These are phyloP conservation scores for Apomyelois bistriatella DNA, from an alignment of 2,888 invertebrate species.

Conservation along the genomic window DNA sequence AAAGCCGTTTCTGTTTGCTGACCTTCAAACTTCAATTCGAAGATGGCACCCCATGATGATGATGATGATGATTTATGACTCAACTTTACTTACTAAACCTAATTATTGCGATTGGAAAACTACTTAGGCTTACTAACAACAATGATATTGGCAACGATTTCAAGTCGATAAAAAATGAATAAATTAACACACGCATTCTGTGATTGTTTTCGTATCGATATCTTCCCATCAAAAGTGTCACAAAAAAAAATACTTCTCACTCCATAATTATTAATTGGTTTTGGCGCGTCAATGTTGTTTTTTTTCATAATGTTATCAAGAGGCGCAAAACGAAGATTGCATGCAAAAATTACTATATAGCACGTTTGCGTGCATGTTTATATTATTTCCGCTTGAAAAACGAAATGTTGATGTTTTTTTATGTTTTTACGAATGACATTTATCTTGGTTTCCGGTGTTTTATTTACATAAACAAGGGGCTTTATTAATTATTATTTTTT, in stretches of 20 bases:
- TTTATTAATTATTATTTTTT: too few relatives aligned
- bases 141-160: background rate
- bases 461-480: too few relatives aligned
- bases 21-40: too few relatives aligned
- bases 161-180: background rate
- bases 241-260: background rate
- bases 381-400: background rate
- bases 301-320: background rate
- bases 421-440: background rate
- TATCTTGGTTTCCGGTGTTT: background rate
- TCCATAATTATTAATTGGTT: background rate
- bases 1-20: too few relatives aligned
- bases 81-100: too few relatives aligned
- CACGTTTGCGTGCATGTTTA: background rate
- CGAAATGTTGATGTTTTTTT: background rate
- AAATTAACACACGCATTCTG: background rate
- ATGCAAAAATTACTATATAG: background rate
- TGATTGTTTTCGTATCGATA: slow-evolving; percentile 2
- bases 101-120: background rate
- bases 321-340: background rate
- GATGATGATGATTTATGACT: too few relatives aligned
- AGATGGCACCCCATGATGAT: too few relatives aligned
- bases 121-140: background rate
- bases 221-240: slow-evolving; percentile 1
- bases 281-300: background rate